Base-by-base conservation (phyloP, 2,113 vertebrate genomes). In the Chroicocephalus ridibundus region DNA sequence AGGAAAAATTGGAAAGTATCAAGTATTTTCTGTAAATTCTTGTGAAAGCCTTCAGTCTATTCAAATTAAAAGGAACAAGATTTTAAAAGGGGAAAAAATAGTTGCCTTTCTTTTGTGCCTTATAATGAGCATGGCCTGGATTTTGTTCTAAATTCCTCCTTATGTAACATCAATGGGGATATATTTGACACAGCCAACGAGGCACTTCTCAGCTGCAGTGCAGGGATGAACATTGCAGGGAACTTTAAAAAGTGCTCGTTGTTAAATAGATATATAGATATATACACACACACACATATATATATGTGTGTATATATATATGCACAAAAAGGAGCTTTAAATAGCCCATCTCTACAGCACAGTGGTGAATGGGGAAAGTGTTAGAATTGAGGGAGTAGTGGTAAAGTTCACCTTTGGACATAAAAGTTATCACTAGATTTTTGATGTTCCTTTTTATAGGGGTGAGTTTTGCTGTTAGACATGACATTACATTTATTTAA, bases 231-330 rank as follows among this genome's bases (percentile, higher is more conserved):
- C 42, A 1, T 0, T 49, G 52, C 68, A 69, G 87, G 81, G 38
- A 62, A 0, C 72, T 47, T 46, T 10, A 13, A 49, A 51, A 15
- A 68, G 51, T 8, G 83, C 69, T 91, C 3, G 1, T 64, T 47
- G 34, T n/a, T 58, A 57, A 65, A 24, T 1, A 14, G 6, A 6
- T 19, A 0, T 25, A 7, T 19, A 15, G 5, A 4, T 21, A 0
- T 26, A 16, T 7, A 38, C 38, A 38, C 38, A 38, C 38, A 38
- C 38, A 38, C 38, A 38, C 38, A 38, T 19, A 15, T 6, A 3
- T 21, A 0, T 26, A 16, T 17, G 7, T 44, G 15, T 17, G 61
- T 42, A 6, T 15, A 0, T 25, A 14, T 4, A 4, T 21, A 0
- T 24, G 66, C 44, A 11, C 44, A 13, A 11, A 78, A 68, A 79